A percentile compares a stretch with the other conserved stretches of the same genome.
These are phyloP conservation scores for Iphiclides podalirius DNA, from an alignment of 2,888 invertebrate species.

Conservation along the genomic window DNA sequence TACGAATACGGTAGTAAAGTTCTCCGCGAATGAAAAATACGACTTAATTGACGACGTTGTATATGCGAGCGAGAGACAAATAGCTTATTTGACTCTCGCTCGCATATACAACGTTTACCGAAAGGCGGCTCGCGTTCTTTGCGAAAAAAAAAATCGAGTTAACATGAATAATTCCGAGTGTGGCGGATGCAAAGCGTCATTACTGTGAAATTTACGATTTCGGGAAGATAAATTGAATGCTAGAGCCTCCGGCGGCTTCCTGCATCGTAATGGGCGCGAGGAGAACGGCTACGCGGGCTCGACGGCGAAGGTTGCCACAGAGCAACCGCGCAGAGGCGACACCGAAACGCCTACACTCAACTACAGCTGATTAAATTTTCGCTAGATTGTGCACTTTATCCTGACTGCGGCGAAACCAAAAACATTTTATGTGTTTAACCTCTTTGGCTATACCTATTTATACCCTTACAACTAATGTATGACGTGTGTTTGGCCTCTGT, in stretches of 20 bases:
- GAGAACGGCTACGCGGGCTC: constrained; percentile 45
- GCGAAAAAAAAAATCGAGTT: constrained; percentile 4
- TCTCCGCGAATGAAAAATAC: too few species aligned
- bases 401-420: too few species aligned
- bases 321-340: constrained; percentile 42
- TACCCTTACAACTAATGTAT: too few species aligned
- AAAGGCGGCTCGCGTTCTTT: neutral
- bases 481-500: too few species aligned
- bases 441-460: too few species aligned
- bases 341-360: too few species aligned
- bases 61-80: neutral
- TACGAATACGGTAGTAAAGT: too few species aligned
- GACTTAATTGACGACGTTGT: too few species aligned
- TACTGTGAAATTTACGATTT: constrained; percentile 73
- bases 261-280: constrained; percentile 71
- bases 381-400: too few species aligned
- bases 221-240: constrained; percentile 71
- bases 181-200: constrained; percentile 70
- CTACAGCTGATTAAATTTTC: too few species aligned
- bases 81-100: neutral
- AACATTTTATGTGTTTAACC: too few species aligned
- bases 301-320: constrained; percentile 63
- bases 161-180: constrained; percentile 31
- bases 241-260: constrained; percentile 73
- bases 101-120: neutral